Base-by-base conservation (phyloP, 2,888 invertebrate genomes). In the Cephus runcator region DNA sequence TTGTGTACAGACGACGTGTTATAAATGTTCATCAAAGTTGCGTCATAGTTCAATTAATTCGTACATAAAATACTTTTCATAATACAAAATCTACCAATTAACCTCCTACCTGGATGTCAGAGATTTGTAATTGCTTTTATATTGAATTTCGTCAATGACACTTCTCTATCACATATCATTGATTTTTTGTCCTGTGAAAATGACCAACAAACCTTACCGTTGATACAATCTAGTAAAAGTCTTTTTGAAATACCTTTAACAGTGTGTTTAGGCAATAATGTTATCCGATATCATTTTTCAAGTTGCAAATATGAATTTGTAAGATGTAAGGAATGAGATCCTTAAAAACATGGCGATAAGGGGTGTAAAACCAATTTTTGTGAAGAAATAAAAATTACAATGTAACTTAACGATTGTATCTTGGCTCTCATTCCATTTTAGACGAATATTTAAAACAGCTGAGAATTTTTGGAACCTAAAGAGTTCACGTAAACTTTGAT, bases 181-280 rank as follows among this genome's bases (percentile, higher is more conserved):
- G 31, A 71, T 69, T 80, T 81, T 73, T 80, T 83, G 76, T 56
- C 75, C 75, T 76, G 77, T 73, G 79, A 79, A 79, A 77, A 80
- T 79, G 77, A 81, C 74, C 69, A 74, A 76, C 76, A 76, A 79
- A 77, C 69, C 76, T 76, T 34, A 81, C 75, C 73, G 34, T 76
- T 77, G 78, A 34, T 79, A 77, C 74, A 78, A 80, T 78, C 69
- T 73, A 40, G 34, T 76, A 78, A 71, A 71, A 71, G 56, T 56
- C 56, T 56, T 23, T 56, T 56, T 56, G 56, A 56, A 56, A 56
- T 56, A 56, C 23, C 71, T 71, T 71, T 71, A 15, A 71, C 56
- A 36, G 74, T 69, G 23, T 74, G 36, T 75, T 68, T 31, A 69
- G 74, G 73, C 34, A 77, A 69, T 33, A 71, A 31, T 31, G 71